Percentiles rank a stretch among this genome's conserved stretches.
These are phyloP conservation scores for Danionella dracula DNA, from an alignment of 2,797 vertebrate genomes.

Conservation along the genomic window DNA sequence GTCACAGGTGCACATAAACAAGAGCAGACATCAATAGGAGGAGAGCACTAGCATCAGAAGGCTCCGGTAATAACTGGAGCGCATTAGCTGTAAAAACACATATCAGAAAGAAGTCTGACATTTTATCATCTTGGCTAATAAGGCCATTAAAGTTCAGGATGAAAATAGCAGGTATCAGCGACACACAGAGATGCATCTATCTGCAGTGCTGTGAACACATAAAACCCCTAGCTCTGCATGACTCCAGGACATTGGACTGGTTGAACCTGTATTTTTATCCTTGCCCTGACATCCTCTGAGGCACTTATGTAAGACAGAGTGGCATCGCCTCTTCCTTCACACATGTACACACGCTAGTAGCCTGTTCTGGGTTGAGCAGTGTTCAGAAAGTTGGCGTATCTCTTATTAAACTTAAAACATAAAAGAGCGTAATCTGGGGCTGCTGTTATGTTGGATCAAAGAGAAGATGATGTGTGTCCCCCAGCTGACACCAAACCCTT, in stretches of 20 bases:
- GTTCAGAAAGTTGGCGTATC: conserved; percentile 38
- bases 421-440: conserved; percentile 42
- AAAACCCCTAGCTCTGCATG: conserved; percentile 35
- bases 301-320: conserved; percentile 50
- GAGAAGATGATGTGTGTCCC: conserved; percentile 44
- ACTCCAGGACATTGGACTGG: conserved; percentile 46
- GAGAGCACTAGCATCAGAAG: conserved; percentile 16
- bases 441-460: conserved; percentile 42
- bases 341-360: conserved; percentile 4
- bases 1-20: conserved; percentile 25
- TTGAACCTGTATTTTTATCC: conserved; percentile 51
- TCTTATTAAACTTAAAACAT: conserved; percentile 43
- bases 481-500: conserved; percentile 39
- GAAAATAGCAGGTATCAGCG: conserved; percentile 45
- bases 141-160: conserved; percentile 43
- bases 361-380: conserved; percentile 22
- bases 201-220: conserved; percentile 56
- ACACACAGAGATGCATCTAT: conserved; percentile 26
- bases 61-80: conserved; percentile 42
- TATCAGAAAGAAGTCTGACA: conserved; percentile 48
- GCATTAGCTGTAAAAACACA: conserved; percentile 47
- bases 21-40: conserved; percentile 25
- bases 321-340: conserved; percentile 40
- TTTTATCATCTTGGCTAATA: conserved; percentile 46
- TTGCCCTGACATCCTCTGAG: conserved; percentile 43